These are phyloP conservation scores for Aurelia coerulea DNA, from an alignment of 30 jellyfish, hydroid and myxozoan species.

Conservation along the genomic window DNA sequence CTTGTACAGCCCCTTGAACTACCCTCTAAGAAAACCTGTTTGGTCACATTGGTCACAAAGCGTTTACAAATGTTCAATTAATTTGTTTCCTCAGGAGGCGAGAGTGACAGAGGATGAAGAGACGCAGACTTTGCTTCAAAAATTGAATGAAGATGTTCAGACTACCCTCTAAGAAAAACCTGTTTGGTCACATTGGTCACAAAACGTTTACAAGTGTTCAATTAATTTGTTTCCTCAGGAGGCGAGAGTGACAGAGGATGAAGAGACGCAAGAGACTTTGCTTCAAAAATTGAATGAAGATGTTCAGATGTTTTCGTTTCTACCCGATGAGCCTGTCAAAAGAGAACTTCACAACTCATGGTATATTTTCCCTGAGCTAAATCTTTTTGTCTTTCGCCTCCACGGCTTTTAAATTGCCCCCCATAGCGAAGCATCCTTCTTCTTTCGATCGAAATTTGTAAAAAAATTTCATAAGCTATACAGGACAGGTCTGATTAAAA, in stretches of 20 bases:
- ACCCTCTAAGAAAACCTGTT: too few species aligned
- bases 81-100: conserved; percentile 18
- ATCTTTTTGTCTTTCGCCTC: background rate
- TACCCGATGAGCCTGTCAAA: conserved; percentile 36
- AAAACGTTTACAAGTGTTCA: too few species aligned
- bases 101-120: conserved; percentile 54
- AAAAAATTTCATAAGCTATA: too few species aligned
- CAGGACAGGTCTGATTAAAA: too few species aligned
- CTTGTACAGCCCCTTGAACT: too few species aligned
- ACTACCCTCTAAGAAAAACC: too few species aligned
- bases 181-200: too few species aligned
- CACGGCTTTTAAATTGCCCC: too few species aligned
- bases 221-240: conserved; percentile 1
- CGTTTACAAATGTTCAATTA: too few species aligned
- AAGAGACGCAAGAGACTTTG: conserved; percentile 36
- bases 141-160: conserved; percentile 53
- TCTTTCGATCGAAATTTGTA: too few species aligned
- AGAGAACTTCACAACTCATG: conserved; percentile 26
- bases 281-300: conserved; percentile 57
- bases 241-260: conserved; percentile 48
- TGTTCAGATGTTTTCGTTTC: conserved; percentile 46
- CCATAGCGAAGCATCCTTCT: too few species aligned
- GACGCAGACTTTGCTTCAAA: conserved; percentile 30
- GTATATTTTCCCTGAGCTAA: conserved; percentile 16
- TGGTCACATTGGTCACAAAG: too few species aligned